Conservation (phyloP, 2,888 invertebrate species). For the Mythimna loreyi region DNA sequence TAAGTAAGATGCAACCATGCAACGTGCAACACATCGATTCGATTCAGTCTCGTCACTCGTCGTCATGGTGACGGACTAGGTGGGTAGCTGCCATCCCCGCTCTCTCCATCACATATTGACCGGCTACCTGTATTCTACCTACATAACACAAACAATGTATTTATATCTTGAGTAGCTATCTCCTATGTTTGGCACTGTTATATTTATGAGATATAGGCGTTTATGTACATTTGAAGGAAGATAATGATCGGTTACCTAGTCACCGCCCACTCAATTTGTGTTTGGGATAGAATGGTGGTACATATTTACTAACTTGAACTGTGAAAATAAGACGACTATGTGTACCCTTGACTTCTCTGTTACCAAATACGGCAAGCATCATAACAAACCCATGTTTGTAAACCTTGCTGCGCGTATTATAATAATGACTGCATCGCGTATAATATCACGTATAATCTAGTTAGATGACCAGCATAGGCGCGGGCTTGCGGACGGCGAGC, state of each 20-base stretch:
- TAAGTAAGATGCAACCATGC: constrained; percentile 40
- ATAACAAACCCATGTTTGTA: constrained; percentile 29
- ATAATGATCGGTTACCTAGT: constrained; percentile 16
- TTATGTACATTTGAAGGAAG: constrained; percentile 1
- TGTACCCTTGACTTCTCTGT: not conserved
- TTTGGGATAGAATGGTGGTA: not conserved
- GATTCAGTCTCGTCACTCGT: constrained; percentile 53
- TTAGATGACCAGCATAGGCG: too few relatives aligned
- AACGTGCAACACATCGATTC: constrained; percentile 40
- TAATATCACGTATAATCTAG: too few relatives aligned
- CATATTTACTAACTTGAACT: not conserved
- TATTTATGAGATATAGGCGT: not conserved
- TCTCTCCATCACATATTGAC: constrained; percentile 43
- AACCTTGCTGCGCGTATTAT: not conserved
- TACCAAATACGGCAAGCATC: constrained; percentile 16
- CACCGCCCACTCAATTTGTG: constrained; percentile 2
- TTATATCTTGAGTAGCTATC: constrained; percentile 17
- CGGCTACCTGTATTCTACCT: constrained; percentile 32
- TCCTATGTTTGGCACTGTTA: not conserved
- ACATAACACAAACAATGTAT: constrained; percentile 1
- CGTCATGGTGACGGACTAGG: constrained; percentile 45
- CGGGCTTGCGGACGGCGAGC: too few relatives aligned
- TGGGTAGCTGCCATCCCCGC: constrained; percentile 14
- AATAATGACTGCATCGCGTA: constrained; percentile 19
- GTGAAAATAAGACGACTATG: not conserved